These are phyloP conservation scores for Blastobasis adustella DNA, from an alignment of 2,888 invertebrate genomes.

Conservation along the genomic window DNA sequence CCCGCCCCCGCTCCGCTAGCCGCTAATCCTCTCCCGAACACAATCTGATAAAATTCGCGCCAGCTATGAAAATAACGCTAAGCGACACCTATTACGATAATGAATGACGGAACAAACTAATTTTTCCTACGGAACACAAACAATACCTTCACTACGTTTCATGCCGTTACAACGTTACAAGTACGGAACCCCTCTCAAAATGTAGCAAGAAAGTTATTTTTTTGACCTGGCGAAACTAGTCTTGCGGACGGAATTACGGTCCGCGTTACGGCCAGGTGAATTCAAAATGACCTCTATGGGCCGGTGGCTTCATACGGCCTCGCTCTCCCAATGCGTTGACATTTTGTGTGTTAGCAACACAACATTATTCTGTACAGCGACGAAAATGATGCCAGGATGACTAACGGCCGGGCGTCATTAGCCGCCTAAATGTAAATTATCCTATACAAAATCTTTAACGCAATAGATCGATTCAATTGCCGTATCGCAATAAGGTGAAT, in stretches of 20 bases:
- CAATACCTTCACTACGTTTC: too few relatives aligned
- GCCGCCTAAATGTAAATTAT: conserved; percentile 48
- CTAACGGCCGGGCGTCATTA: conserved; percentile 62
- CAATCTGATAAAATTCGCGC: conserved; percentile 75
- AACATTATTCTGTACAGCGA: conserved; percentile 47
- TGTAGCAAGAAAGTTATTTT: conserved; percentile 72
- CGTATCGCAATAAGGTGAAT: conserved; percentile 65
- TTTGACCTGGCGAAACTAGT: conserved; percentile 73
- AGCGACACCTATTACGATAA: conserved; percentile 62
- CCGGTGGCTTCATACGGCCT: conserved; percentile 70
- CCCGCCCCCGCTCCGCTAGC: conserved; percentile 41
- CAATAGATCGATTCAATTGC: conserved; percentile 59
- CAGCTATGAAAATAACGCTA: conserved; percentile 73
- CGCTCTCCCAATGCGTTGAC: conserved; percentile 67
- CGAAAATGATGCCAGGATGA: conserved; percentile 67
- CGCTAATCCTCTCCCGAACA: conserved; percentile 68
- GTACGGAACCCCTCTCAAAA: conserved; percentile 22
- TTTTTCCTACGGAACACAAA: too few relatives aligned
- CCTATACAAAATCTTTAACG: conserved; percentile 50
- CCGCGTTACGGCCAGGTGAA: conserved; percentile 71
- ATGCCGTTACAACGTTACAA: conserved; percentile 26
- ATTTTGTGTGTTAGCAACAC: conserved; percentile 70
- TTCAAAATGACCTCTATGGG: conserved; percentile 74
- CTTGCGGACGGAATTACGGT: conserved; percentile 69
- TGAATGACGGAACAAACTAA: conserved; percentile 48